Percentiles rank a stretch among this genome's conserved stretches.
Conservation (phyloP, 2,797 vertebrate genomes). For the Bothrops alternatus region DNA sequence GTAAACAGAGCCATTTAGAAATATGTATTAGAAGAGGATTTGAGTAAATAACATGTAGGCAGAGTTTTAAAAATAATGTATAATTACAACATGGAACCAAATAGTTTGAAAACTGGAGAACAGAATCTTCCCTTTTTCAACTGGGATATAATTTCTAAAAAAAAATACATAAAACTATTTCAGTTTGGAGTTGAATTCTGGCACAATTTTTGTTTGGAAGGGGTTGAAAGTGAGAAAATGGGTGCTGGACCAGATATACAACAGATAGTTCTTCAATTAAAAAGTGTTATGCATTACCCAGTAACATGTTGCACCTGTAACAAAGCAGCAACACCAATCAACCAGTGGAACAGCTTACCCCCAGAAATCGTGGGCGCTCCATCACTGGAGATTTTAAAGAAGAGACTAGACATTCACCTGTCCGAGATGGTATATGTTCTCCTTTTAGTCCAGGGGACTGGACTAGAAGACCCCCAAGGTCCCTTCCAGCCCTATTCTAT, state of each 20-base stretch:
- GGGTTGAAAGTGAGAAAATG: not conserved
- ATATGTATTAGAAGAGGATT: not conserved
- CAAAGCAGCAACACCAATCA: not conserved
- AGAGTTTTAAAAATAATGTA: not conserved
- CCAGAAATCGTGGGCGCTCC: too few species aligned
- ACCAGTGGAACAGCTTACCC: too few species aligned
- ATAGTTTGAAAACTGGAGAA: slow-evolving; percentile 9
- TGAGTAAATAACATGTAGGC: not conserved
- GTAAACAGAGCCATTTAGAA: slow-evolving; percentile 28
- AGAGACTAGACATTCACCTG: too few species aligned
- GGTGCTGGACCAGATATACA: not conserved
- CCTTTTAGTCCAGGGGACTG: too few species aligned
- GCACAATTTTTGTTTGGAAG: not conserved
- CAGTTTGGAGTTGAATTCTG: not conserved
- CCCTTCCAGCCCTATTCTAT: too few species aligned
- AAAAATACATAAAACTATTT: slow-evolving; percentile 22
- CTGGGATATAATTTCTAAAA: slow-evolving; percentile 29
- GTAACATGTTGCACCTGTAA: not conserved
- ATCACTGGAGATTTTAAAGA: too few species aligned
- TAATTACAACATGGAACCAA: not conserved
- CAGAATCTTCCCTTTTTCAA: slow-evolving; percentile 36
- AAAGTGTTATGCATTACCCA: not conserved
- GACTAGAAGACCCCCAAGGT: too few species aligned
- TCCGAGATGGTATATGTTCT: too few species aligned
- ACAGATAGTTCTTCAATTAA: not conserved